Base-by-base conservation (phyloP, 2,113 vertebrate species). In the Corvus cornix region DNA sequence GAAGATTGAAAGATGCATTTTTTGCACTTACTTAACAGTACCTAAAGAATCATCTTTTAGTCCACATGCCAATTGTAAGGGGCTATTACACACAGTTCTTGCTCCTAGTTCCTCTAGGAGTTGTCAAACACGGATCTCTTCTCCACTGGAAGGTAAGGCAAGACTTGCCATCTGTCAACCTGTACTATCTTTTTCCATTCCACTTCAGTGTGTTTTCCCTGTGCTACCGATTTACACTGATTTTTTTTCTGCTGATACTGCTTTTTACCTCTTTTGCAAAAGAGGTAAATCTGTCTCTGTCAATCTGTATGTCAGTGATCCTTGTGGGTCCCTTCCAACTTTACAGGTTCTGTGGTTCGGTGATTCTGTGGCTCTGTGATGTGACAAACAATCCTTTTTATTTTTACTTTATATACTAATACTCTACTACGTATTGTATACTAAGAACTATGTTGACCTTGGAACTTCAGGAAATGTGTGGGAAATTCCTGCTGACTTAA, bases 31-130 rank as follows among this genome's bases (percentile, higher is more conserved):
- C 5, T 63, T 60, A 92, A 75, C 43, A 62, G 24, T 9, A 13
- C 39, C 66, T n/a, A 77, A 86, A 70, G 23, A 15, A 27, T 70
- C 0, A 0, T 48, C 9, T 0, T 60, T 83, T 49, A 85, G 33
- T 31, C 35, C 33, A 26, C 18, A 28, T 18, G 26, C 16, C 46
- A 68, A 9, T 2, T 33, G 20, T n/a, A 60, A 4, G 7, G 55
- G 44, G 27, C 51, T 93, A 63, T 58, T 77, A 68, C 13, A 46
- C 9, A 16, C 12, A 81, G 30, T 15, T 70, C 35, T 52, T 75
- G 21, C 16, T 82, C 63, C 20, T 31, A 19, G 7, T 43, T 90
- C 60, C 58, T 3, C 28, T 27, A 81, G 69, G 39, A 89, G 6
- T 19, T 84, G 48, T 90, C 35, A 87, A 84, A 82, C 69, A 56